Percentiles rank a stretch among this genome's conserved stretches.
Conservation (phyloP, 2,113 vertebrate genomes). For the Amblyornis subalaris region DNA sequence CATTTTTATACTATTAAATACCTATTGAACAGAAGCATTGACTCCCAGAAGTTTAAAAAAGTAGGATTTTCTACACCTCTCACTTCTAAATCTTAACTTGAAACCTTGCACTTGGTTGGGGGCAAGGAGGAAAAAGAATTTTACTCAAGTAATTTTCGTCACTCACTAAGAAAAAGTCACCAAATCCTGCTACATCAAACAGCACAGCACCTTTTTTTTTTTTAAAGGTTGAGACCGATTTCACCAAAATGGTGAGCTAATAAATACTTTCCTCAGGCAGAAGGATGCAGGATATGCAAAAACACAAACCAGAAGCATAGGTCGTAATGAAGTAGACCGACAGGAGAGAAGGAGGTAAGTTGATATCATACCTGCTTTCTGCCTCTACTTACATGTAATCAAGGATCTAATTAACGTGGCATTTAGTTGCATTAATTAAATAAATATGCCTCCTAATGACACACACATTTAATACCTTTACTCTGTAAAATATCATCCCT, state of each 20-base stretch:
- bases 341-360: not conserved
- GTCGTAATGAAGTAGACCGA: not conserved
- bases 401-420: not conserved
- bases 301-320: not conserved
- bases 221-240: not conserved
- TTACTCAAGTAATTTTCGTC: not conserved
- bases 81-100: constrained; percentile 7
- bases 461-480: not conserved
- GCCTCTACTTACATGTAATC: not conserved
- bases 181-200: not conserved
- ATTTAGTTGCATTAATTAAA: not conserved
- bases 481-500: not conserved
- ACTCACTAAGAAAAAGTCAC: not conserved
- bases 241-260: not conserved
- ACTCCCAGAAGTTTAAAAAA: not conserved
- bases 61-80: not conserved
- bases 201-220: not conserved
- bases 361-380: not conserved
- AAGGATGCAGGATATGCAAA: not conserved
- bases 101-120: not conserved
- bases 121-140: not conserved
- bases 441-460: not conserved
- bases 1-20: not conserved
- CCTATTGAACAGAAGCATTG: not conserved
- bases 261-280: not conserved